These are phyloP conservation scores for Nesospiza acunhae DNA, from an alignment of 2,113 vertebrate genomes.

Conservation along the genomic window DNA sequence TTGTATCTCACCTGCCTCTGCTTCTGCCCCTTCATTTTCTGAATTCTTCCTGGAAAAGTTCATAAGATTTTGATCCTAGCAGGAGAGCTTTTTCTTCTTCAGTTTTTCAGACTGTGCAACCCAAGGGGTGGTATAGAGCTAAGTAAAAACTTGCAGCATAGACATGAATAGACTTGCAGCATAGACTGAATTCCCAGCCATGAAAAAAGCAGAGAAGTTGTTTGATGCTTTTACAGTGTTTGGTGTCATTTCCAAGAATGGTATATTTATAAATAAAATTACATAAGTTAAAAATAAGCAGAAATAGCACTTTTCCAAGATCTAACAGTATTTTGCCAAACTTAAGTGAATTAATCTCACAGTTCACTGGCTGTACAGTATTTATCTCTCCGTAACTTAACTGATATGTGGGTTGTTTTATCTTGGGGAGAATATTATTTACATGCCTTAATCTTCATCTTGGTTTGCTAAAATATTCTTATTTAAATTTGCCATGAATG, in stretches of 20 bases:
- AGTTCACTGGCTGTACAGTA: neutral
- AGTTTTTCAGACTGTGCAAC: neutral
- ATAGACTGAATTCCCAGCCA: neutral
- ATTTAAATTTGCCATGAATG: neutral
- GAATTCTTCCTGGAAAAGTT: neutral
- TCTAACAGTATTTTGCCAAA: neutral
- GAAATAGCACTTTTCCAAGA: neutral
- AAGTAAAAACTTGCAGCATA: neutral
- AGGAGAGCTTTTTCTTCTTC: neutral
- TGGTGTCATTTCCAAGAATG: neutral
- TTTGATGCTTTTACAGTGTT: neutral
- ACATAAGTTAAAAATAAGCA: neutral
- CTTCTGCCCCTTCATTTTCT: neutral
- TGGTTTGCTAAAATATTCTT: neutral
- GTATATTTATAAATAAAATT: neutral
- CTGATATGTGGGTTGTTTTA: neutral
- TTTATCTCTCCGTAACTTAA: neutral
- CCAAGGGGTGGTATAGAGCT: neutral
- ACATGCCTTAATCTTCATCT: neutral
- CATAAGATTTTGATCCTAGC: neutral
- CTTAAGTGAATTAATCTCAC: neutral
- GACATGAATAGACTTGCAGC: too few species aligned
- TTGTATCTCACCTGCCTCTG: neutral
- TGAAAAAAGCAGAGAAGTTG: neutral
- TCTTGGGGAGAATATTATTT: neutral